Evolutionary conservation across 2,113 vertebrate species (phyloP).

Genomic region (Echinops telfairi): DNA sequence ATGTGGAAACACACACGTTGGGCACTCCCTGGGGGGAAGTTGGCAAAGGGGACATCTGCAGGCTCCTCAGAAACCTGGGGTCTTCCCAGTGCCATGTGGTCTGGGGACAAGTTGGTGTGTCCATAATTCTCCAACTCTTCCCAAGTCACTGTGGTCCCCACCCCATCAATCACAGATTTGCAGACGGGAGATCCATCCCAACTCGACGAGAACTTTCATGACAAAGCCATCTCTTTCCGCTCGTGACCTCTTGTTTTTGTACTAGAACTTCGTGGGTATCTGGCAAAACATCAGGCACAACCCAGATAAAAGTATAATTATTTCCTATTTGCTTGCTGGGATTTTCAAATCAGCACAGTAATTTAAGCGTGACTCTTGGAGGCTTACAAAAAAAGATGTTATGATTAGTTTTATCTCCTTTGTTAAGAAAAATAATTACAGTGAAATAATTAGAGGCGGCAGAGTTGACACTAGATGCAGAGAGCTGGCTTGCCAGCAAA

Average conservation of each 20-base stretch:
- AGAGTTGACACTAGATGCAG: conserved; percentile 70
- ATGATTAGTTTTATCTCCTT: conserved; percentile 80
- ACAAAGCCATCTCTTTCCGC: conserved; percentile 53
- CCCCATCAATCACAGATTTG: neutral
- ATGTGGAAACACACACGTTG: rapidly evolving
- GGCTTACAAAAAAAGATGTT: conserved; percentile 78
- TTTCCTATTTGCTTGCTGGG: conserved; percentile 82
- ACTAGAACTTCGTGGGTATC: conserved; percentile 70
- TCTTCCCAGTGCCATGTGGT: neutral
- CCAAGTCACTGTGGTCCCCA: neutral
- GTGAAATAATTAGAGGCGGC: conserved; percentile 75
- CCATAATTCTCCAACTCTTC: neutral
- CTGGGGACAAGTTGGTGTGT: neutral
- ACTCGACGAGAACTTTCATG: conserved; percentile 28
- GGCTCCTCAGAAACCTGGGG: neutral
- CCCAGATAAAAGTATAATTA: conserved; percentile 81
- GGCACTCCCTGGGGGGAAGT: neutral
- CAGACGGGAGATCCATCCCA: neutral
- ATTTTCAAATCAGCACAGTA: conserved; percentile 81
- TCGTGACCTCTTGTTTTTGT: conserved; percentile 71
- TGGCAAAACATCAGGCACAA: conserved; percentile 79
- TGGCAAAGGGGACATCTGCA: neutral
- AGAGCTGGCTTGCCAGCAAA: conserved; percentile 69
- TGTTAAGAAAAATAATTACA: conserved; percentile 83
- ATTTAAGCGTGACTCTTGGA: conserved; percentile 80